These are phyloP conservation scores for Charadrius vociferus DNA, from an alignment of 2,113 vertebrate species.

Conservation along the genomic window DNA sequence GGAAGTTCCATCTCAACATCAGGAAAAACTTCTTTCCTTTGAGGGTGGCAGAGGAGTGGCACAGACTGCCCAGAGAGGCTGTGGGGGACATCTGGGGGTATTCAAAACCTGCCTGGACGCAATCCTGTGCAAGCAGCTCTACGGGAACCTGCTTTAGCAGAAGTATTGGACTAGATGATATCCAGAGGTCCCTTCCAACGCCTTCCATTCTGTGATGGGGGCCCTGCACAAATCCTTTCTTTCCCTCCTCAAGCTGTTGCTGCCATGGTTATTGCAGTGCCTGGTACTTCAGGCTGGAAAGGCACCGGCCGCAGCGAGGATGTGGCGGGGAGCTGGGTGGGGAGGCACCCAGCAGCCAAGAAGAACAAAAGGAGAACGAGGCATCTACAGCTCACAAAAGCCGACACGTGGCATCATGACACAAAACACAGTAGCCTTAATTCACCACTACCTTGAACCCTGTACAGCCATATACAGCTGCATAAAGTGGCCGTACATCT, in stretches of 20 bases:
- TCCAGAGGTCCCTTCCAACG: neutral
- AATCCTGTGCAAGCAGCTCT: neutral
- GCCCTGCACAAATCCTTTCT: neutral
- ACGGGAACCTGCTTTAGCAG: neutral
- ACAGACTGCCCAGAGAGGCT: neutral
- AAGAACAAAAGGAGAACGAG: neutral
- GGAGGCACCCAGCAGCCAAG: neutral
- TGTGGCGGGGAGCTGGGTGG: neutral
- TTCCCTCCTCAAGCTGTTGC: neutral
- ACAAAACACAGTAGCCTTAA: neutral
- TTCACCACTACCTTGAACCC: neutral
- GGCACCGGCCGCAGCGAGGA: neutral
- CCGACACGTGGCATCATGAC: accelerated
- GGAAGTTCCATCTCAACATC: neutral
- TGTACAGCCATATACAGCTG: neutral
- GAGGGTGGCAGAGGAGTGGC: neutral
- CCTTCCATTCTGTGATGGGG: neutral
- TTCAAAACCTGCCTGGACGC: neutral
- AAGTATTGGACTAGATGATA: neutral
- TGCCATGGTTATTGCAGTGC: neutral
- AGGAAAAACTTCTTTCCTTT: neutral
- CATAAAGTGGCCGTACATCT: neutral
- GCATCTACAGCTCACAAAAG: neutral
- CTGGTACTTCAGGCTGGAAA: neutral
- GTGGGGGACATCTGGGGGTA: neutral